phyloP scores from a whole-genome alignment of 2,113 vertebrate genomes.

The Mormyrus iriodes region DNA sequence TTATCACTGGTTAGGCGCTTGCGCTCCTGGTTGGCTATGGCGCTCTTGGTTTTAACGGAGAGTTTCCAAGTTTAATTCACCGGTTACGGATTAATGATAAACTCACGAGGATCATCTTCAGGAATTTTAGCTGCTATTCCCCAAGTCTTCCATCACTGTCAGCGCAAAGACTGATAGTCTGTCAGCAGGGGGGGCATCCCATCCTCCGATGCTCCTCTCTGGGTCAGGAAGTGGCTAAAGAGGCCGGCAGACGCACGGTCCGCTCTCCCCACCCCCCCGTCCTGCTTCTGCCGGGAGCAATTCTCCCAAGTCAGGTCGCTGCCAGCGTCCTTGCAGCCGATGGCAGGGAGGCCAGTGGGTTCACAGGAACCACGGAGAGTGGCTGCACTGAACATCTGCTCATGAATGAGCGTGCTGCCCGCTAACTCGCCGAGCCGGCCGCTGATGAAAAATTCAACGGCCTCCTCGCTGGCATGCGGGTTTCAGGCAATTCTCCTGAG shows the following conservation, averaged over 20 bases:
- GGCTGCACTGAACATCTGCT: slow-evolving; percentile 98
- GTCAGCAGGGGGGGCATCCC: slow-evolving; percentile 50
- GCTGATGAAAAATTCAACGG: slow-evolving; percentile 98
- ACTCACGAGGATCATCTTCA: slow-evolving; percentile 53
- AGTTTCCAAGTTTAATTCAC: slow-evolving; percentile 31
- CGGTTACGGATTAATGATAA: slow-evolving; percentile 42
- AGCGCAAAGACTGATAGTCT: slow-evolving; percentile 73
- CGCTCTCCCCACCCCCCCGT: slow-evolving; percentile 24
- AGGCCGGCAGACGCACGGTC: slow-evolving; percentile 45
- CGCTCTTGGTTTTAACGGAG: neutral
- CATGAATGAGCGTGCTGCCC: slow-evolving; percentile 95
- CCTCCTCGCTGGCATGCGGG: slow-evolving; percentile 92
- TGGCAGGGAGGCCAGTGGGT: slow-evolving; percentile 85
- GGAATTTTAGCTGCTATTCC: slow-evolving; percentile 52
- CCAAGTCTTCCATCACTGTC: slow-evolving; percentile 60
- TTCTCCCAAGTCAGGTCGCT: slow-evolving; percentile 80
- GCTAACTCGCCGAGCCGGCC: slow-evolving; percentile 78
- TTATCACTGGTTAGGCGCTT: neutral
- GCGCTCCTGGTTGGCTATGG: too few relatives aligned
- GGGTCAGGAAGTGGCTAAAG: slow-evolving; percentile 66
- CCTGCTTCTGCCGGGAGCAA: slow-evolving; percentile 66
- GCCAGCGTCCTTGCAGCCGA: slow-evolving; percentile 92
- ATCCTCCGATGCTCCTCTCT: slow-evolving; percentile 66
- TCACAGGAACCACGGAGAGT: slow-evolving; percentile 86
- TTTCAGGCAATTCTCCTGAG: slow-evolving; percentile 96